Evolutionary conservation across 2,113 vertebrate species (phyloP).

Genomic region (Paracyprichromis sp.): DNA sequence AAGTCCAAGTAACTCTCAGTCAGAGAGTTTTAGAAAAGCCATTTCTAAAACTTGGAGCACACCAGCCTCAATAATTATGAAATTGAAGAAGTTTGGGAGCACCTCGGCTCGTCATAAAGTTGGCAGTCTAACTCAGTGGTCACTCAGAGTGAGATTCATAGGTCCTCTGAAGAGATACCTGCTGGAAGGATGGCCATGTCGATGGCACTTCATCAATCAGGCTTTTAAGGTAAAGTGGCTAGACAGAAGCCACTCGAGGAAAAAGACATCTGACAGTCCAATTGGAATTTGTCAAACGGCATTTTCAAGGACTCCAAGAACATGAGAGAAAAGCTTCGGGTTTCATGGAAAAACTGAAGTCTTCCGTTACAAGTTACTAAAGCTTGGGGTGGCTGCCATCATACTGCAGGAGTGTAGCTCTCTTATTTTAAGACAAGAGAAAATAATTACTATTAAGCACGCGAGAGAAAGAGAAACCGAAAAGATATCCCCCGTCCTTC

Average conservation of each 20-base stretch:
- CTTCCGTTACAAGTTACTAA: not conserved
- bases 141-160: not conserved
- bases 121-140: not conserved
- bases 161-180: not conserved
- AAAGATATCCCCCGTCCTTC: not conserved
- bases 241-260: not conserved
- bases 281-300: not conserved
- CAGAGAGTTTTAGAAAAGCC: not conserved
- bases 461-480: not conserved
- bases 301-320: not conserved
- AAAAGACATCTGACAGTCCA: not conserved
- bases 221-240: not conserved
- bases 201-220: not conserved
- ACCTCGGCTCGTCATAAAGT: not conserved
- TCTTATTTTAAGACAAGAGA: not conserved
- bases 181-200: not conserved
- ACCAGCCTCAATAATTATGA: not conserved
- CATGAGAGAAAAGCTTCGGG: not conserved
- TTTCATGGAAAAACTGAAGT: not conserved
- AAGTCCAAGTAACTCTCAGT: not conserved
- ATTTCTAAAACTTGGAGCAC: not conserved
- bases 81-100: not conserved
- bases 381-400: not conserved
- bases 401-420: not conserved
- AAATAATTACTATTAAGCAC: not conserved